Evolutionary conservation across 1,140 invertebrate species (phyloP).

Genomic region (Harlomillsia oculata): DNA sequence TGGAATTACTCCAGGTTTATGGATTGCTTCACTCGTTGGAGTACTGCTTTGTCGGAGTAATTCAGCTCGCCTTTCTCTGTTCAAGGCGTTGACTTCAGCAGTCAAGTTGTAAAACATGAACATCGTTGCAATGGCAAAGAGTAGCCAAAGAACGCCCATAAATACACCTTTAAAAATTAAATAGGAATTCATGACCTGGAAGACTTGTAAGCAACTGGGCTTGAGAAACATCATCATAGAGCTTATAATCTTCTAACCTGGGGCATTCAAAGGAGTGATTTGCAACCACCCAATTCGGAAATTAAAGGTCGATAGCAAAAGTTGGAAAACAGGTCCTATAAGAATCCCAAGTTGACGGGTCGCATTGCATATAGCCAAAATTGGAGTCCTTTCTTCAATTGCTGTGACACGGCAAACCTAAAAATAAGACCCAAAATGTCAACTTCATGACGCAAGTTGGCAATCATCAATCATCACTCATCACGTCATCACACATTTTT

Average conservation of each 20-base stretch:
- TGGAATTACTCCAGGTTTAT: not conserved
- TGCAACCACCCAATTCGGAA: conserved; percentile 9
- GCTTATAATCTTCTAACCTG: no score
- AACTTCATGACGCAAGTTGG: no score
- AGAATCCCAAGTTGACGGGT: conserved; percentile 30
- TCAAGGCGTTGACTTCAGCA: conserved; percentile 14
- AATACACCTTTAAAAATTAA: conserved; percentile 8
- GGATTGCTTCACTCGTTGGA: not conserved
- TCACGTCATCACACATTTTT: no score
- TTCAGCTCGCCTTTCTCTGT: not conserved
- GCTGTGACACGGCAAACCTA: conserved; percentile 23
- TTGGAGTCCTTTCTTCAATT: conserved; percentile 28
- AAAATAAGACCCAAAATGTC: no score
- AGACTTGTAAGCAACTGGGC: not conserved
- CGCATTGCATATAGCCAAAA: conserved; percentile 28
- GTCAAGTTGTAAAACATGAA: conserved; percentile 30
- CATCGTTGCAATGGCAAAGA: conserved; percentile 19
- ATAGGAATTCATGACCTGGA: not conserved
- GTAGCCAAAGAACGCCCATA: conserved; percentile 23
- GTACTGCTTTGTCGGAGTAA: not conserved
- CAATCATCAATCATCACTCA: no score
- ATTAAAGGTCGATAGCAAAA: conserved; percentile 11
- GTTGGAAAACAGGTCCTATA: conserved; percentile 24
- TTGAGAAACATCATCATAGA: no score
- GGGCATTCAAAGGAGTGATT: conserved; percentile 27